Evolutionary conservation across 2,888 invertebrate genomes (phyloP).

Genomic region (Phasia obesa): DNA sequence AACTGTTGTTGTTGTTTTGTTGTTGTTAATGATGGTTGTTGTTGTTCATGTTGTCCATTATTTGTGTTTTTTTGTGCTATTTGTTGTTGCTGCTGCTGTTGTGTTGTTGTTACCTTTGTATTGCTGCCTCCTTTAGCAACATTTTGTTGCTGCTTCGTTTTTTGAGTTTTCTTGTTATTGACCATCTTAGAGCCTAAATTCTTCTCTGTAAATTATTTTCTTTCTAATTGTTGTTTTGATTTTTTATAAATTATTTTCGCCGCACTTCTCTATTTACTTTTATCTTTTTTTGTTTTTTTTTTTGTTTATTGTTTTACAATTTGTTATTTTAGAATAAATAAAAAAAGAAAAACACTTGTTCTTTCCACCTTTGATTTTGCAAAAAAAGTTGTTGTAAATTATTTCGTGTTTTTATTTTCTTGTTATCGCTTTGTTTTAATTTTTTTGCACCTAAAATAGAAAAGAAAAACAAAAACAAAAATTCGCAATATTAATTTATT

Average conservation of each 20-base stretch:
- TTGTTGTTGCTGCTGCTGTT: constrained; percentile 35
- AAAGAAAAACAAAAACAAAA: constrained; percentile 1
- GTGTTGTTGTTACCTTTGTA: constrained; percentile 15
- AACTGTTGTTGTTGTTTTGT: constrained; percentile 38
- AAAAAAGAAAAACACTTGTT: constrained; percentile 17
- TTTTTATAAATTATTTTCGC: constrained; percentile 29
- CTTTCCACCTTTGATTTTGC: not conserved
- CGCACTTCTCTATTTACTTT: not conserved
- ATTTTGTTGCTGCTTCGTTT: constrained; percentile 42
- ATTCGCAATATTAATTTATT: constrained; percentile 30
- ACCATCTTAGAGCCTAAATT: constrained; percentile 36
- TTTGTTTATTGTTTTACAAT: not conserved
- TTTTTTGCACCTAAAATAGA: no score
- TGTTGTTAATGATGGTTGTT: constrained; percentile 7
- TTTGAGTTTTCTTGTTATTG: constrained; percentile 50
- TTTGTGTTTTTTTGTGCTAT: constrained; percentile 14
- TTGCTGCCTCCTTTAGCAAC: constrained; percentile 27
- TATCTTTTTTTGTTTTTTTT: not conserved
- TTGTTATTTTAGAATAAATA: no score
- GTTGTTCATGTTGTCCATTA: constrained; percentile 13
- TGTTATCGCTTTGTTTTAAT: no score
- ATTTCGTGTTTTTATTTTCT: no score
- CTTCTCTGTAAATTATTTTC: not conserved
- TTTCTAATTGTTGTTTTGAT: not conserved
- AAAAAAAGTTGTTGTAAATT: constrained; percentile 4